phyloP scores from a whole-genome alignment of 2,888 invertebrate species.

The Tinea pellionella region DNA sequence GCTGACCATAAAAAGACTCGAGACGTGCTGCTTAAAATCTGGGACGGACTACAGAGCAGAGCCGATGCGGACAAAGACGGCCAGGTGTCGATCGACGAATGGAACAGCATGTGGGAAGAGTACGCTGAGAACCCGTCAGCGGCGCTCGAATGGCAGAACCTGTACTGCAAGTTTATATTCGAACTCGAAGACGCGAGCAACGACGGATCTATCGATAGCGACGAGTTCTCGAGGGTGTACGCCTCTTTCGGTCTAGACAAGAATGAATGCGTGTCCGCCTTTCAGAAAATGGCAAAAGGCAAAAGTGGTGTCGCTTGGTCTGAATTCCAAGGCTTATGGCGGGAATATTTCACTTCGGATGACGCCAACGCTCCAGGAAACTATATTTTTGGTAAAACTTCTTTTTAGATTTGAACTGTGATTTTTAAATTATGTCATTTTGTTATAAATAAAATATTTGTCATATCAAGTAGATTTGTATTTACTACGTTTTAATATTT shows the following conservation, averaged over 20 bases:
- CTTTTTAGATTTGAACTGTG: background rate
- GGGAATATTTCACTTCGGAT: conserved; percentile 86
- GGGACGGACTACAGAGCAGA: conserved; percentile 82
- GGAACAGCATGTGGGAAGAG: conserved; percentile 88
- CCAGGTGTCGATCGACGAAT: conserved; percentile 87
- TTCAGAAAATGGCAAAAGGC: conserved; percentile 82
- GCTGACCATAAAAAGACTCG: conserved; percentile 80
- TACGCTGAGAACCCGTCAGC: conserved; percentile 79
- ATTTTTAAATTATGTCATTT: background rate
- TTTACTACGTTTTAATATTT: no score
- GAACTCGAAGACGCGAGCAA: conserved; percentile 87
- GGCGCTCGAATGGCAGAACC: conserved; percentile 84
- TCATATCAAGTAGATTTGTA: no score
- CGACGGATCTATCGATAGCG: conserved; percentile 79
- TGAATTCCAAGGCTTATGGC: conserved; percentile 84
- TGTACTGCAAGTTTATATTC: conserved; percentile 90
- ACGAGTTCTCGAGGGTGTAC: conserved; percentile 85
- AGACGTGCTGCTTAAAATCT: conserved; percentile 80
- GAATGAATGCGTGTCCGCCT: conserved; percentile 80
- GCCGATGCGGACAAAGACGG: conserved; percentile 90
- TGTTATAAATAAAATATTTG: background rate
- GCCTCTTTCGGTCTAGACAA: conserved; percentile 81
- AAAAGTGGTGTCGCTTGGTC: conserved; percentile 77
- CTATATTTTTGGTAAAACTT: conserved; percentile 85
- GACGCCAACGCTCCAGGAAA: conserved; percentile 83